phyloP scores from a whole-genome alignment of 2,888 invertebrate genomes.

The Chrysina gloriosa region DNA sequence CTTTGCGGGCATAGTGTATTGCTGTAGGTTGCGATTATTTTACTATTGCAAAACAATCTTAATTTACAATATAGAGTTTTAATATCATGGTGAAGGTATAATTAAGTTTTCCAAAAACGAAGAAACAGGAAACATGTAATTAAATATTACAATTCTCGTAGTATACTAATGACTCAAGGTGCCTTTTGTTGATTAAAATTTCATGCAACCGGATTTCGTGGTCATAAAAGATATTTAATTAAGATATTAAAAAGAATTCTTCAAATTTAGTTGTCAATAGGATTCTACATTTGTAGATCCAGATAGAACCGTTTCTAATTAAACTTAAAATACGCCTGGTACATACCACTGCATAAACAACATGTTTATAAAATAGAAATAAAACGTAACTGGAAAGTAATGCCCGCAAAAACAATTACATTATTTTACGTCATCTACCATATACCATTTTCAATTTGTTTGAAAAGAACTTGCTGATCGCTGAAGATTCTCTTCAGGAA shows the following conservation, averaged over 20 bases:
- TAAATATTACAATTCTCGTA: not conserved
- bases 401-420: too few species aligned
- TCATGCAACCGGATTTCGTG: not conserved
- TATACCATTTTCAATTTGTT: too few species aligned
- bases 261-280: conserved; percentile 2
- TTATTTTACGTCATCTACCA: too few species aligned
- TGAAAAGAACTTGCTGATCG: too few species aligned
- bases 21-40: too few species aligned
- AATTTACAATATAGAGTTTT: too few species aligned
- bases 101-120: not conserved
- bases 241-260: conserved; percentile 10
- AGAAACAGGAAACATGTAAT: conserved; percentile 12
- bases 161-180: not conserved
- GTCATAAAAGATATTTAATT: not conserved
- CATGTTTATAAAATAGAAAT: not conserved
- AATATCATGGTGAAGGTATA: not conserved
- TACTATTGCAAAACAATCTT: too few species aligned
- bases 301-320: conserved; percentile 1
- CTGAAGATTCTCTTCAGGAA: too few species aligned
- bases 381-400: too few species aligned
- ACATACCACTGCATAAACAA: too few species aligned
- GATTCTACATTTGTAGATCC: too few species aligned
- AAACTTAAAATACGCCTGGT: not conserved
- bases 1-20: too few species aligned
- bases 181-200: conserved; percentile 4